Conservation (phyloP, 2,888 invertebrate genomes). For the Tiliacea aurago region DNA sequence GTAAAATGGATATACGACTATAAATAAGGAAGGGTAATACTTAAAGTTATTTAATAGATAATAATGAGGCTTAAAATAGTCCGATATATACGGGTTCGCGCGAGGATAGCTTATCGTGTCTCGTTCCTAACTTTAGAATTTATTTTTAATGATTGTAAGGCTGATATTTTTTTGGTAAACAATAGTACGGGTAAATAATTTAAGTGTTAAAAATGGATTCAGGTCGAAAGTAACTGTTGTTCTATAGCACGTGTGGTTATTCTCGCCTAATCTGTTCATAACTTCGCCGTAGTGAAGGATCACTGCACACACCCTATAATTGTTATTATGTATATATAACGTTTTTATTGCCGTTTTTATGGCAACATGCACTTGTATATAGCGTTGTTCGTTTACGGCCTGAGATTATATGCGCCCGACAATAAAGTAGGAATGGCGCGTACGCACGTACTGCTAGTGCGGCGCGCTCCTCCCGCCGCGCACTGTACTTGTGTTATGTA, state of each 20-base stretch:
- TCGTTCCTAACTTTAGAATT: conserved; percentile 87
- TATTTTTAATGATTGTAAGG: conserved; percentile 85
- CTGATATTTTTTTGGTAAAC: conserved; percentile 83
- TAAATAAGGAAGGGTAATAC: conserved; percentile 66
- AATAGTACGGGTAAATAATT: conserved; percentile 86
- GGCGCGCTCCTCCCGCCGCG: conserved; percentile 37
- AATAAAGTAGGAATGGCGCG: conserved; percentile 75
- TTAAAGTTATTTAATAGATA: conserved; percentile 63
- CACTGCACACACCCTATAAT: conserved; percentile 50
- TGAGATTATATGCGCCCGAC: conserved; percentile 79
- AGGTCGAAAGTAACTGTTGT: conserved; percentile 69
- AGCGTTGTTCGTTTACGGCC: conserved; percentile 74
- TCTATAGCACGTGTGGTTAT: conserved; percentile 76
- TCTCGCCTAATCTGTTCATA: conserved; percentile 73
- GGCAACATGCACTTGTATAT: conserved; percentile 75
- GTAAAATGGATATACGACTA: conserved; percentile 75
- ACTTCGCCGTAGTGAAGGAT: conserved; percentile 55
- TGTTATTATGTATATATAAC: conserved; percentile 76
- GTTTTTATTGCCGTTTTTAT: conserved; percentile 71
- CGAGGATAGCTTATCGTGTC: conserved; percentile 84
- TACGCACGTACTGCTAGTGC: conserved; percentile 14
- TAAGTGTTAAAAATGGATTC: conserved; percentile 73
- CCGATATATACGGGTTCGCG: conserved; percentile 69
- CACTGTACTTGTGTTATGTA: conserved; percentile 38
- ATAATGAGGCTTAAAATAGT: conserved; percentile 73